Evolutionary conservation across 2,797 vertebrate species (phyloP).

Genomic region (Muscicapa comitata): DNA sequence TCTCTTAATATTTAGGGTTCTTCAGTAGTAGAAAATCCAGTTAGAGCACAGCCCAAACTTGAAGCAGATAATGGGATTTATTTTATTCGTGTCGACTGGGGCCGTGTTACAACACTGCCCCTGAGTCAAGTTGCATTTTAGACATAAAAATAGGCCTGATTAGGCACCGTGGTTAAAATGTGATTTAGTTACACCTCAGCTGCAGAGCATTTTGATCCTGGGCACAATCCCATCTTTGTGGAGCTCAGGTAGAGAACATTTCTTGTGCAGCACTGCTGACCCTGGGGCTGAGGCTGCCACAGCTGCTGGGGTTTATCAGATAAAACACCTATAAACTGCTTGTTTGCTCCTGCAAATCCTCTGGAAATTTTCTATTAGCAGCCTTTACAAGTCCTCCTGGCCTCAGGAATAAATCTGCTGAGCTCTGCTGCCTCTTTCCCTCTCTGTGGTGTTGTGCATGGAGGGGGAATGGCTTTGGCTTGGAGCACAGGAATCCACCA

Average conservation of each 20-base stretch:
- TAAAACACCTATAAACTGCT: neutral
- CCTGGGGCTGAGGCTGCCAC: neutral
- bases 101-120: neutral
- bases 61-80: conserved; percentile 23
- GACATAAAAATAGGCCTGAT: neutral
- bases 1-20: neutral
- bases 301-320: neutral
- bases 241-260: neutral
- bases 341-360: neutral
- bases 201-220: neutral
- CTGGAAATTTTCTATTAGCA: neutral
- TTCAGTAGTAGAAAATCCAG: conserved; percentile 2
- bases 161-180: neutral
- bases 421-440: rapidly evolving
- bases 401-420: neutral
- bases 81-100: neutral
- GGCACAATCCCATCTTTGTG: neutral
- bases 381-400: neutral
- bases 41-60: neutral
- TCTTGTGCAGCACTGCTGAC: neutral
- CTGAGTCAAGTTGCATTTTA: neutral
- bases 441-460: rapidly evolving
- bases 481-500: neutral
- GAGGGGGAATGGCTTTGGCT: too few species aligned
- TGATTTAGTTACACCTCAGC: neutral